Evolutionary conservation across 2,888 invertebrate genomes (phyloP), one percentile per base, ranked within the genome.

Genomic region (Trileptium ribeirensis): DNA sequence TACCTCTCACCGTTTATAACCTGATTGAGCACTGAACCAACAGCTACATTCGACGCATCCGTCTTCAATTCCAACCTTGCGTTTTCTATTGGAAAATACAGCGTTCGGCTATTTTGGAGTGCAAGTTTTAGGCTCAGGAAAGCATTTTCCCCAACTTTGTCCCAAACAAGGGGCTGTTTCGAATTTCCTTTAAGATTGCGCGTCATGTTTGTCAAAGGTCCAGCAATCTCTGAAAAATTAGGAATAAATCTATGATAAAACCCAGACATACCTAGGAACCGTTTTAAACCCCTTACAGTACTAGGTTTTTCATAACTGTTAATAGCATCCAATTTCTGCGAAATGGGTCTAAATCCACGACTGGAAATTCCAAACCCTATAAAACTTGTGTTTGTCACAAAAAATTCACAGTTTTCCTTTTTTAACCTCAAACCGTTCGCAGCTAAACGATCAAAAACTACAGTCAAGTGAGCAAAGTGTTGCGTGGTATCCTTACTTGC

Each of bases 201-300:
- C 36, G 70, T 70, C 33, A 70, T 31, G 70, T 70, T 36, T 3
- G 70, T 70, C 8, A 70, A 36, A 8, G 70, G 70, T 33, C 33
- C 70, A 8, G 70, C 70, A 15, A 70, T 70, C 36, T 70, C 8
- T 19, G 70, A 70, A n/a, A 70, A 70, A 70, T 70, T 31, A 36
- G 70, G 70, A 70, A 70, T 36, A 70, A 70, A 70, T 8, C 70
- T 31, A 70, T 70, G 70, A 36, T 70, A 70, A 70, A 70, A 70
- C 8, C 70, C 70, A 70, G 33, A 70, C 70, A 70, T 70, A 33
- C 70, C 70, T 29, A 70, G 29, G 31, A 70, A 70, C 70, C 70
- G 29, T n/a, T 70, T 70, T 8, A 70, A 36, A 19, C 36, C 36
- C 36, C 29, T 8, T 8, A 70, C 70, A 8, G 70, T 70, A n/a